Evolutionary conservation across 2,797 vertebrate species (phyloP), one percentile per base, ranked within the genome.

Genomic region (Babyrousa celebensis): DNA sequence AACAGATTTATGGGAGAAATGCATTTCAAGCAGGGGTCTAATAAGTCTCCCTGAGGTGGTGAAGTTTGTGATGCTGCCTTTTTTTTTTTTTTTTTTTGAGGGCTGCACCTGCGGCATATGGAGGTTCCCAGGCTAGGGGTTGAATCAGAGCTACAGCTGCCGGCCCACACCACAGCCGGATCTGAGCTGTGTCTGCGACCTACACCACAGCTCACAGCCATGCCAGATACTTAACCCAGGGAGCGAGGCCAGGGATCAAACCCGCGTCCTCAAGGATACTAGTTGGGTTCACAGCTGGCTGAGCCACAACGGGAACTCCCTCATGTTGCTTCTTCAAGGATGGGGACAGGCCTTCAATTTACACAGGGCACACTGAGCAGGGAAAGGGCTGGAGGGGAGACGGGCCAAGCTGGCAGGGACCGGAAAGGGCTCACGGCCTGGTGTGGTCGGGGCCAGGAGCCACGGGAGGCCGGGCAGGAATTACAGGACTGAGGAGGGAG

Each of bases 401-500:
- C 0, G 1, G 17, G 25, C 11, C 85, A 11, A 29, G 10, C 40
- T 23, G 58, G 29, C 48, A 4, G 11, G 1, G 52, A 10, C n/a
- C 2, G 58, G 43, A 56, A 74, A 63, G 14, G 18, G 25, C 3
- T 12, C 5, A 67, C 5, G 3, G n/a, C 21, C 6, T 3, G 58
- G 58, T 0, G 1, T 8, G 52, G 56, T 43, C 6, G 10, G 12
- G 54, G 54, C 23, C 27, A 3, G 84, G 60, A 83, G 56, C 70
- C 4, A 54, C 1, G 48, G 27, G 21, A 70, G 29, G 25, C 2
- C 32, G 52, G 29, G 27, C 14, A 8, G 52, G 62, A 16, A n/a
- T 6, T 4, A 84, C 17, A 27, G 0, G 1, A 58, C 48, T 1
- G 11, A 74, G 52, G 48, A 25, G 56, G 74, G 29, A 23, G 25